These are phyloP conservation scores for Phengaris arion DNA, from an alignment of 2,888 invertebrate species.

Conservation along the genomic window DNA sequence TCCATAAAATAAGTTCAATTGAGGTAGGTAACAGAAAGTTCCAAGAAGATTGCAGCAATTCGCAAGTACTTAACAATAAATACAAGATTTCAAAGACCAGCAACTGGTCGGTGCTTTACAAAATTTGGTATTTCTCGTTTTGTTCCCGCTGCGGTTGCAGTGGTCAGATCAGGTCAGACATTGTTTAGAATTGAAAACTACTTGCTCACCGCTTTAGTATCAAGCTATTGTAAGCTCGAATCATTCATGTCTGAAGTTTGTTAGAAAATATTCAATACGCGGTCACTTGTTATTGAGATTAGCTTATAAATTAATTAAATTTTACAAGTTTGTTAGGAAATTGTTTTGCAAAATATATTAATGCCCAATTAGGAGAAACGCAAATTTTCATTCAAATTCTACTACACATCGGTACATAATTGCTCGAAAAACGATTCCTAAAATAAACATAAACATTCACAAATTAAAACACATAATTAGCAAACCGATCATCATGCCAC, in stretches of 20 bases:
- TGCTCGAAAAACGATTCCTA: no score
- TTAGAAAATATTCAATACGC: background rate
- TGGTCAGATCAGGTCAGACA: constrained; percentile 8
- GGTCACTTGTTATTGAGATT: background rate
- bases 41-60: no score
- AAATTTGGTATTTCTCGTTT: constrained; percentile 14
- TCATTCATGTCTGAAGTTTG: background rate
- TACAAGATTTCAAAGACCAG: background rate
- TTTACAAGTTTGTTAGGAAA: background rate
- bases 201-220: background rate
- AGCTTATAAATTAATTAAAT: background rate
- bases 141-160: background rate
- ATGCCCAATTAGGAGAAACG: background rate
- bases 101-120: background rate
- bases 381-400: no score
- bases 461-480: background rate
- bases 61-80: background rate
- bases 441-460: background rate
- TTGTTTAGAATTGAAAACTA: constrained; percentile 25
- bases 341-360: background rate
- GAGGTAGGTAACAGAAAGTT: no score
- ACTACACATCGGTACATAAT: no score
- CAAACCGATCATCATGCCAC: background rate
- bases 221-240: background rate
- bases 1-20: no score